Percentiles rank a stretch among this genome's conserved stretches.
Conservation (phyloP, 2,888 invertebrate species). For the Allacma fusca region DNA sequence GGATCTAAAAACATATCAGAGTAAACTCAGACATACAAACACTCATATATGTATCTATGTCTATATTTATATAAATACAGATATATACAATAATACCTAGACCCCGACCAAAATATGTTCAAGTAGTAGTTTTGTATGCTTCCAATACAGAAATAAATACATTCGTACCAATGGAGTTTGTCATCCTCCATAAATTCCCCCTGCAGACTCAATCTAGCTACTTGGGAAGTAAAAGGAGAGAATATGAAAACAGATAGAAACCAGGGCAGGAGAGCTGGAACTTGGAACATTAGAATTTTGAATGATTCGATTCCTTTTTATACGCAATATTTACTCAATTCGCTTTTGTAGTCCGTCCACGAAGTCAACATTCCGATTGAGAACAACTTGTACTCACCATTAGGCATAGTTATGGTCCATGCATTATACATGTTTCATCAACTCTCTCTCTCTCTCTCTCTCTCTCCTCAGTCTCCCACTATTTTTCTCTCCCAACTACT, state of each 20-base stretch:
- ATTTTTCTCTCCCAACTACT: neutral
- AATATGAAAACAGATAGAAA: neutral
- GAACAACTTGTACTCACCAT: slow-evolving; percentile 44
- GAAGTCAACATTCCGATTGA: slow-evolving; percentile 42
- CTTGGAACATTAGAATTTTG: neutral
- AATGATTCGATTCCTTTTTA: neutral
- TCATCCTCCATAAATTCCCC: neutral
- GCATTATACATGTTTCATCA: slow-evolving; percentile 49
- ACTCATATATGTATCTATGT: no score
- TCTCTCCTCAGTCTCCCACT: neutral
- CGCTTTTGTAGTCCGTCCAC: slow-evolving; percentile 35
- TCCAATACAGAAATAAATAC: neutral
- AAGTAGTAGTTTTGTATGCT: no score
- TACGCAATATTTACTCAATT: slow-evolving; percentile 14
- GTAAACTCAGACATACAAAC: no score
- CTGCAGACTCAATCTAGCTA: no score
- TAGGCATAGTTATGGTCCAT: slow-evolving; percentile 47
- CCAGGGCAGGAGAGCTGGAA: neutral
- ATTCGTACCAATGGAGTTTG: neutral
- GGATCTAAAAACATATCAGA: no score
- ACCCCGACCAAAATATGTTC: no score
- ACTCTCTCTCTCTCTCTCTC: neutral
- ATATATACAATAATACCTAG: no score
- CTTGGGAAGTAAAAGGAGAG: no score
- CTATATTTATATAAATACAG: no score